These are phyloP conservation scores for Pangasius larnaudii DNA, from an alignment of 2,797 vertebrate genomes.

Conservation along the genomic window DNA sequence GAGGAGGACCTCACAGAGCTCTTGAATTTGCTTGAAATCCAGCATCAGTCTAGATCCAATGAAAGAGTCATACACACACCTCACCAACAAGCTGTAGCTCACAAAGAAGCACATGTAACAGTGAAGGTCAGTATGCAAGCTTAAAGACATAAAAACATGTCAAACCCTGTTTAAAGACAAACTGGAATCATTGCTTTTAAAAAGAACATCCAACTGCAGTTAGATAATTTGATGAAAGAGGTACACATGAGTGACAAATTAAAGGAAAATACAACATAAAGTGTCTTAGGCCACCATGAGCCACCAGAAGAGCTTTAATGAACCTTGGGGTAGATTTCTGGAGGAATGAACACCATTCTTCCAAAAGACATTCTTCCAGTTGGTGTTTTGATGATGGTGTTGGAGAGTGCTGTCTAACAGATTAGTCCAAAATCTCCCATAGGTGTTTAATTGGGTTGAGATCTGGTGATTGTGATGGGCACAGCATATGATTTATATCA, in stretches of 20 bases:
- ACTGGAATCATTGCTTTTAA: neutral
- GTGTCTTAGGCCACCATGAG: neutral
- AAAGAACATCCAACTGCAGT: neutral
- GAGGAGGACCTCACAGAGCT: conserved; percentile 73
- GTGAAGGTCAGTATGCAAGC: conserved; percentile 73
- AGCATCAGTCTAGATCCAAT: conserved; percentile 72
- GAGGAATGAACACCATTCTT: neutral
- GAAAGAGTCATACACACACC: conserved; percentile 61
- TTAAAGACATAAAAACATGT: neutral
- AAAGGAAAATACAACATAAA: neutral
- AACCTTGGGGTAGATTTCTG: neutral
- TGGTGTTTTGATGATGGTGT: neutral
- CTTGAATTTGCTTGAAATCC: conserved; percentile 79
- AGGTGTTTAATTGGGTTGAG: neutral
- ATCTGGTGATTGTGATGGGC: neutral
- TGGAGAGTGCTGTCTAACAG: neutral
- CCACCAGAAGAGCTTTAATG: neutral
- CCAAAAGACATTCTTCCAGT: too few species aligned
- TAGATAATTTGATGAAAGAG: neutral
- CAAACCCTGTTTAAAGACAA: neutral
- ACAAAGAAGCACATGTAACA: conserved; percentile 65
- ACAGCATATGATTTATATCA: too few species aligned
- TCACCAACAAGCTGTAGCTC: conserved; percentile 61
- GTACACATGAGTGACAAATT: conserved; percentile 1
- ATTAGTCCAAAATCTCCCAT: neutral